These are phyloP conservation scores for Elysia crispata DNA, from an alignment of 2,888 invertebrate species.

Conservation along the genomic window DNA sequence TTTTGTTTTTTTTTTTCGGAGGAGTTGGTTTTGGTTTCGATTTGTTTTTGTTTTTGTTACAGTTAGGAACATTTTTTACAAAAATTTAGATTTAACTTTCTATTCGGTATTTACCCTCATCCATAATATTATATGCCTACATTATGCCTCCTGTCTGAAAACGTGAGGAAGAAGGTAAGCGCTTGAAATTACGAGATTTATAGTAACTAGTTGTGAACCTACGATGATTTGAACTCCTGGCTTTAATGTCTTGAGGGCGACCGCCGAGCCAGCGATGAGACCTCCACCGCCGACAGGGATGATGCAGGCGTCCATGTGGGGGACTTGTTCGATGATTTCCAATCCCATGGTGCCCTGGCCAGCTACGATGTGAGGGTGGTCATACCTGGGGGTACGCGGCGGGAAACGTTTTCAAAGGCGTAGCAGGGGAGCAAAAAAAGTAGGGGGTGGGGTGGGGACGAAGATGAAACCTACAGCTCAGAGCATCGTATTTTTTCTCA, in stretches of 20 bases:
- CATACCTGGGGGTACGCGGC: constrained; percentile 84
- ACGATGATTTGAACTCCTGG: constrained; percentile 92
- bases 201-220: constrained; percentile 79
- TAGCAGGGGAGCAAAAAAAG: no score
- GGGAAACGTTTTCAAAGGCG: background rate
- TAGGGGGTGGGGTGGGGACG: background rate
- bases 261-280: constrained; percentile 91
- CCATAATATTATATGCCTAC: no score
- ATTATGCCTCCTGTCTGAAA: no score
- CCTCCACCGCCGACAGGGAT: constrained; percentile 97
- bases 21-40: no score
- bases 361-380: constrained; percentile 95
- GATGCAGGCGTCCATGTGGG: constrained; percentile 91
- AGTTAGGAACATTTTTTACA: no score
- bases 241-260: constrained; percentile 91
- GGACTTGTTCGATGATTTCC: constrained; percentile 93
- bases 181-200: no score
- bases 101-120: no score
- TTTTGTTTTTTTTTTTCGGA: no score
- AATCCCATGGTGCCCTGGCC: constrained; percentile 96
- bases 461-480: background rate
- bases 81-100: no score
- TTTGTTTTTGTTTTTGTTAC: no score
- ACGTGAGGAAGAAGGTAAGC: no score
- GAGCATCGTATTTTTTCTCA: background rate